phyloP scores from a whole-genome alignment of 2,888 invertebrate genomes.

The Glyphotaelius pellucidus region DNA sequence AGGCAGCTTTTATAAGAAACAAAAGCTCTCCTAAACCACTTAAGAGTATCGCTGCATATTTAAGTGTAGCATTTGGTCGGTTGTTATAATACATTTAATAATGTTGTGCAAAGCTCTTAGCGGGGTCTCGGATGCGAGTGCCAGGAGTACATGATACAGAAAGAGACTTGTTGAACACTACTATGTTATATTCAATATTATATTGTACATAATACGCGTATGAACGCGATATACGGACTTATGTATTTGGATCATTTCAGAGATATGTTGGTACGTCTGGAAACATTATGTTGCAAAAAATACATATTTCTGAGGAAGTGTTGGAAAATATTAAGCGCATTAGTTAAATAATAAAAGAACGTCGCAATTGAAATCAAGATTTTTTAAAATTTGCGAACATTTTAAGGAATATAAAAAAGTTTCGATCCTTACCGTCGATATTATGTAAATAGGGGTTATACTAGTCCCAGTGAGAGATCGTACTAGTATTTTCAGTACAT shows the following conservation, averaged over 20 bases:
- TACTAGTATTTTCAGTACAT: too few relatives aligned
- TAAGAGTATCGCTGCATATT: conserved; percentile 2
- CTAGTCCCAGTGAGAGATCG: too few relatives aligned
- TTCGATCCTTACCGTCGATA: too few relatives aligned
- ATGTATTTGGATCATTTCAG: not conserved
- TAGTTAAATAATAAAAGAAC: too few relatives aligned
- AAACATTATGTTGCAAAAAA: not conserved
- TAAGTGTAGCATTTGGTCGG: not conserved
- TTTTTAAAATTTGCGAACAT: too few relatives aligned
- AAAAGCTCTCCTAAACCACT: not conserved
- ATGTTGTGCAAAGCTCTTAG: not conserved
- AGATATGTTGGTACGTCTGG: not conserved
- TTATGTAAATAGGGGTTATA: too few relatives aligned
- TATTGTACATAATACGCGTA: not conserved
- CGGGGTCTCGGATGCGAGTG: not conserved
- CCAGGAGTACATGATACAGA: not conserved
- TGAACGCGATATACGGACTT: not conserved
- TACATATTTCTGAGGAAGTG: too few relatives aligned
- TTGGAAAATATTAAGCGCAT: too few relatives aligned
- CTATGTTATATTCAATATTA: not conserved
- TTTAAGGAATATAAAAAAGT: too few relatives aligned
- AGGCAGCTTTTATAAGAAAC: not conserved
- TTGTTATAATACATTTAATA: not conserved
- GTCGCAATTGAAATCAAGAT: too few relatives aligned
- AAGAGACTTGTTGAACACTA: not conserved